Percentiles rank a stretch among this genome's conserved stretches.
These are phyloP conservation scores for Drosophila simulans DNA, from an alignment of 1,140 invertebrate species.

Conservation along the genomic window DNA sequence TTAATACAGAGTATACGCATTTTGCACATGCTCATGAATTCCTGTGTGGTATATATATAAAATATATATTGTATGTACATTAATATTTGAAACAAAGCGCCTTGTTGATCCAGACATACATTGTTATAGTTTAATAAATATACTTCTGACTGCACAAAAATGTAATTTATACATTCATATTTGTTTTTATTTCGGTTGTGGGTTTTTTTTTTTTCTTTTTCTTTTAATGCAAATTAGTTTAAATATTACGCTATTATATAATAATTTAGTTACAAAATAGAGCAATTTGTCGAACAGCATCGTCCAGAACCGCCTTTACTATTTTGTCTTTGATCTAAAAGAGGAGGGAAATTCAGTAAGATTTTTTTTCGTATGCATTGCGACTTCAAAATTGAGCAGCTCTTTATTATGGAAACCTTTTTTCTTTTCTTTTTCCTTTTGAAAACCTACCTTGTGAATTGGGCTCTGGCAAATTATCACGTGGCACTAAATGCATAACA, in stretches of 20 bases:
- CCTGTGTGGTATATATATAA: constrained; percentile 45
- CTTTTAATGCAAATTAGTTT: constrained; percentile 36
- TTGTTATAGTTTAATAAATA: constrained; percentile 42
- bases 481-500: constrained; percentile 99
- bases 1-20: constrained; percentile 49
- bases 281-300: constrained; percentile 96
- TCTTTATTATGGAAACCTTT: no score
- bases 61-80: constrained; percentile 49
- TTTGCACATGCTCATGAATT: constrained; percentile 41
- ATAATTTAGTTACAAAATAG: constrained; percentile 91
- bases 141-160: constrained; percentile 46
- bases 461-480: constrained; percentile 99
- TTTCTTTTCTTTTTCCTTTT: no score
- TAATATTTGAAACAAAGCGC: constrained; percentile 32
- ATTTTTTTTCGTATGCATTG: no score
- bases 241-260: constrained; percentile 37
- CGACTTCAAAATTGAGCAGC: no score
- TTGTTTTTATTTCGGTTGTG: constrained; percentile 1
- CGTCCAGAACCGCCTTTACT: constrained; percentile 96
- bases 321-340: constrained; percentile 95
- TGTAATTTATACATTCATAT: constrained; percentile 23
- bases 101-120: constrained; percentile 30
- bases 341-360: background rate
- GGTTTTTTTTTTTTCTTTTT: background rate
- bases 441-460: constrained; percentile 95